Base-by-base conservation (phyloP, 2,113 vertebrate genomes). In the Festucalex cinctus region DNA sequence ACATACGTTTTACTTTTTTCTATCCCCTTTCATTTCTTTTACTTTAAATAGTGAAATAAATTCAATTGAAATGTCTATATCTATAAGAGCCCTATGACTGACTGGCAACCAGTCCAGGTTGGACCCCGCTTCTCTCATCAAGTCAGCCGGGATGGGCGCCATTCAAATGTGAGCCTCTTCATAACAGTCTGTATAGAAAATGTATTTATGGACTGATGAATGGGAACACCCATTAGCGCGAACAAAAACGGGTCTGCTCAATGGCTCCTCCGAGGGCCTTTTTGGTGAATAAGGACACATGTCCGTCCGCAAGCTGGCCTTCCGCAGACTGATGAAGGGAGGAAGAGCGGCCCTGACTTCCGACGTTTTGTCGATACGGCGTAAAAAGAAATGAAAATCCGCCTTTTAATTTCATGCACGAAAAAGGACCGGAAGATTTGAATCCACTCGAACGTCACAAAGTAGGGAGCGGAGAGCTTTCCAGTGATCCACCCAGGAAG, bases 221-320 rank as follows among this genome's bases (percentile, higher is more conserved):
- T 35, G 10, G 20, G 10, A 39, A 10, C 36, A 24, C 28, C 13
- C n/a, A 32, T 74, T 20, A 46, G 28, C 16, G 54, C 26, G 36
- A 43, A 71, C 62, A 49, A 66, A 66, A 63, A n/a, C 66, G 28
- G 7, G 35, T 67, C 36, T 5, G n/a, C 54, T 73, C 61, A 12
- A 54, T 65, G 70, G 69, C 68, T 75, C 59, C 58, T 49, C 68
- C 56, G 58, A 71, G 61, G 48, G 57, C 76, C 65, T 74, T 70
- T 70, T 72, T 74, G 73, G 26, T 48, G 44, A 79, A 57, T 66
- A 60, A 83, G 57, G 56, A 53, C 39, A 62, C 24, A 60, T 43
- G 66, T 68, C 65, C 62, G 66, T 68, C 65, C 62, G 57, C 80
- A 84, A 24, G 77, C 77, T 81, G 82, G 74, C 46, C 67, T 78